Conservation (phyloP, 2,888 invertebrate species). For the Salticus scenicus region DNA sequence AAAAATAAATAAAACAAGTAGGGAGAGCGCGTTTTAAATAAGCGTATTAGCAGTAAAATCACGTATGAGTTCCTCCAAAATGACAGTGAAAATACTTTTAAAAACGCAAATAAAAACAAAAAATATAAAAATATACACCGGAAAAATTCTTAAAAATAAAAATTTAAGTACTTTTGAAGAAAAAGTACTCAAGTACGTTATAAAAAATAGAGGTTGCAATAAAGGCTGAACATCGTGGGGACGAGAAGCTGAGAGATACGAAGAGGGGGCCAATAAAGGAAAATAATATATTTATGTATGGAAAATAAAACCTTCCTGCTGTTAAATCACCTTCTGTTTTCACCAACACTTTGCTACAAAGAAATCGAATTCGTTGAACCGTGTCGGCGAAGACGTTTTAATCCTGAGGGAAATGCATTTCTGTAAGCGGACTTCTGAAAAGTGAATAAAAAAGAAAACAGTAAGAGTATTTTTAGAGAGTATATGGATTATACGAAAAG, state of each 20-base stretch:
- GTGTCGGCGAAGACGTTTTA: not conserved
- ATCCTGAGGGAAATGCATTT: not conserved
- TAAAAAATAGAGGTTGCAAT: not conserved
- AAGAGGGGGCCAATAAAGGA: constrained; percentile 44
- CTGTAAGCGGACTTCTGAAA: not conserved
- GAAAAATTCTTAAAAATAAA: not conserved
- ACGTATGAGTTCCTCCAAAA: too few relatives aligned
- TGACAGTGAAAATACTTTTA: too few relatives aligned
- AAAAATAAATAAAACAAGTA: too few relatives aligned
- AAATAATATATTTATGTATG: constrained; percentile 62
- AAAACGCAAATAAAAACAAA: too few relatives aligned
- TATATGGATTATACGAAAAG: too few relatives aligned
- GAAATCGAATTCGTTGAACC: constrained; percentile 2
- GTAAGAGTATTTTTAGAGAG: too few relatives aligned
- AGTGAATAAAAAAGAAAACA: too few relatives aligned
- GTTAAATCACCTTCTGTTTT: not conserved
- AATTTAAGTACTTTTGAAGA: not conserved
- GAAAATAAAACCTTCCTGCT: not conserved
- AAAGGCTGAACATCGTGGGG: constrained; percentile 6
- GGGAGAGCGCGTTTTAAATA: too few relatives aligned
- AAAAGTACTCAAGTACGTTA: too few relatives aligned
- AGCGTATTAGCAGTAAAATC: too few relatives aligned
- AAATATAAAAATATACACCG: too few relatives aligned
- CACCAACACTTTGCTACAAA: not conserved
- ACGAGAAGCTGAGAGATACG: constrained; percentile 22